Base-by-base conservation (phyloP, 2,888 invertebrate genomes). In the Drymonia ruficornis region DNA sequence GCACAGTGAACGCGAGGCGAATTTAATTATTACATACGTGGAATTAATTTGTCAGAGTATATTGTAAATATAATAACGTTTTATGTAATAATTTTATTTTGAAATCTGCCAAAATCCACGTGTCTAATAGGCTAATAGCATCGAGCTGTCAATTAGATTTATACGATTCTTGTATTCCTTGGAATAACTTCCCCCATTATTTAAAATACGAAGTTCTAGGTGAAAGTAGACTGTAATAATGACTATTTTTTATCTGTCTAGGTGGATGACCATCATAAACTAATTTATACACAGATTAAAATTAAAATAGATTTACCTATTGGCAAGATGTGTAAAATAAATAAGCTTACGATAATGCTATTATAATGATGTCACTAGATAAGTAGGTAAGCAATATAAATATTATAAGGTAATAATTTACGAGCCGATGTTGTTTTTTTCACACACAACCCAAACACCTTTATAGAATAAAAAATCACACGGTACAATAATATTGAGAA, bases 371-470 rank as follows among this genome's bases (percentile, higher is more conserved):
- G 91, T 92, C 92, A 91, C 91, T 91, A 93, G 91, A 91, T 92
- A 91, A 86, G 90, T 92, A 91, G 86, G 90, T 93, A 93, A 93
- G 91, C 91, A 93, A 92, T 91, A 91, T 91, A 91, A 91, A 91
- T 89, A 90, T 92, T 88, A 90, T 93, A 91, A 92, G 92, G 81
- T 89, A 89, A 84, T 70, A 70, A 70, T 70, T 31, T 85, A 89
- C 77, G 80, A 80, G 78, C 55, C 60, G 59, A 74, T 78, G 77
- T 81, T 80, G 82, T 84, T 84, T 84, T 73, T 72, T 72, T 83
- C 75, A 67, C 62, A 68, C 61, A 62, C 57, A 48, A 69, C 69
- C 64, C 52, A 38, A 34, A 36, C 31, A 59, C 59, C 52, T 52
- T 23, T 23, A 23, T 7, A 23, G 23, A 23, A 23, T 23, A 28